Base-by-base conservation (phyloP, 2,797 vertebrate genomes). In the Echiichthys vipera region DNA sequence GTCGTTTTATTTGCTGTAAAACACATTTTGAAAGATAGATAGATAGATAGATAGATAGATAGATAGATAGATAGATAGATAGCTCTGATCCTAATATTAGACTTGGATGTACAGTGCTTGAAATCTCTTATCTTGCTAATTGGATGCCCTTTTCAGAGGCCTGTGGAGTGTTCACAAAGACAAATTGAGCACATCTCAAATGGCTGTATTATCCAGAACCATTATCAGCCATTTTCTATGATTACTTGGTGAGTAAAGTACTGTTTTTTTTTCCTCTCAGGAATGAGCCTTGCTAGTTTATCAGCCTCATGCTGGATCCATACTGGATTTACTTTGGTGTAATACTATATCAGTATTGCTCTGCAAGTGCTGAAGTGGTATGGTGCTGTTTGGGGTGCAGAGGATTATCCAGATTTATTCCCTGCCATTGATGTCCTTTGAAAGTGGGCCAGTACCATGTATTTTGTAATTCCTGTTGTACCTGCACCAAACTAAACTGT, bases 321-420 rank as follows among this genome's bases (percentile, higher is more conserved):
- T 55, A 55, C 40, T 51, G 47, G 45, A 64, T n/a, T 50, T 45
- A n/a, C 17, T 79, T 36, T 59, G 32, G 39, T 63, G 25, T 55
- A 37, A 64, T 59, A 47, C 64, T 55, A 47, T 53, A 70, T 69
- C 42, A 46, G 53, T 66, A 29, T 61, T 27, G 1, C 39, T 56
- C 3, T 7, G 27, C 7, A 9, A 75, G 64, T 62, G 57, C 40
- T 79, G 51, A 74, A 58, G 30, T 56, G 43, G 63, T 71, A 65
- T 55, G 56, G 24, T 54, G 61, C 58, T 75, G 67, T 74, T 86
- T 74, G 56, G 64, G 69, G 53, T 56, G 51, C 36, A 45, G 69
- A 24, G 66, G 77, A 89, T 86, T 74, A 77, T 82, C 79, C 80
- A 81, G 57, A 84, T 82, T 71, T 75, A 78, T 58, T n/a, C 50